Evolutionary conservation across 2,797 vertebrate genomes (phyloP).

Genomic region (Periparus ater): DNA sequence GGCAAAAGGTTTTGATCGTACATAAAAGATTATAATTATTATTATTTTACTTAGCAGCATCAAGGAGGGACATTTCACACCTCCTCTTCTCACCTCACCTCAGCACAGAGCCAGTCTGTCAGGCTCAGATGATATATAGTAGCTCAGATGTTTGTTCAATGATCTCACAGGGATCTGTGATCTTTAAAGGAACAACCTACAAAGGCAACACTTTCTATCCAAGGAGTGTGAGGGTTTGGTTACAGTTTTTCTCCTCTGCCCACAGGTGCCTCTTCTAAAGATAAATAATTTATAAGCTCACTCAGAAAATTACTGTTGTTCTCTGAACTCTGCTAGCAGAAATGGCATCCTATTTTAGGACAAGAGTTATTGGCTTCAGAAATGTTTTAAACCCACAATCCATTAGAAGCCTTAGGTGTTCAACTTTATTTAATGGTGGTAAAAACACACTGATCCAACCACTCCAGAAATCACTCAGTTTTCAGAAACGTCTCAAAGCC

Average conservation of each 20-base stretch:
- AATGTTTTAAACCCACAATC: neutral
- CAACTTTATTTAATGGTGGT: neutral
- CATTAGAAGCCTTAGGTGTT: neutral
- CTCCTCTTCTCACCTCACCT: neutral
- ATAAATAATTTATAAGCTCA: neutral
- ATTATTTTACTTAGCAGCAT: constrained; percentile 23
- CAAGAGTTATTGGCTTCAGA: neutral
- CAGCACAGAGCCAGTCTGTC: neutral
- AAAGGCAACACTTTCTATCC: constrained; percentile 1
- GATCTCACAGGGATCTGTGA: neutral
- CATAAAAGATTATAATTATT: neutral
- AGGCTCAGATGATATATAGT: neutral
- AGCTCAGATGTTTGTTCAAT: constrained; percentile 1
- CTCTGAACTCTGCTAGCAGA: neutral
- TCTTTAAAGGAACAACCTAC: constrained; percentile 26
- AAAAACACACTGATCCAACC: neutral
- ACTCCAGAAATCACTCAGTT: neutral
- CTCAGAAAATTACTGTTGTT: neutral
- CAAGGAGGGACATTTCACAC: neutral
- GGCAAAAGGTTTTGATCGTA: neutral
- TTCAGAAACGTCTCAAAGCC: neutral
- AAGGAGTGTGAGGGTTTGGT: neutral
- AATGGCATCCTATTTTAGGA: neutral
- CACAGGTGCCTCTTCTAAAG: neutral
- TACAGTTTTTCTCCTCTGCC: constrained; percentile 1